phyloP scores from a whole-genome alignment of 2,888 invertebrate genomes.

The Mylabris sibirica region DNA sequence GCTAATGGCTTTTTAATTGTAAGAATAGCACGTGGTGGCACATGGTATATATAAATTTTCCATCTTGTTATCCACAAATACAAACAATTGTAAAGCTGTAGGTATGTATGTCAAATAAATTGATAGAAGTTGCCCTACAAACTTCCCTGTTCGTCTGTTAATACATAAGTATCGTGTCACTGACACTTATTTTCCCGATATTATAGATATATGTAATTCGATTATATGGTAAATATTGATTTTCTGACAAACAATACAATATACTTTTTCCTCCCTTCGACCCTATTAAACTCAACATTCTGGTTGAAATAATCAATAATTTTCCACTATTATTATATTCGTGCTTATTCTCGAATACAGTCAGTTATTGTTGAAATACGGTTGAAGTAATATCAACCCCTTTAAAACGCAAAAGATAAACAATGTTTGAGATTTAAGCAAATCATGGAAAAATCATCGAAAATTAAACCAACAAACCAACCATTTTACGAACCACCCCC shows the following conservation, averaged over 20 bases:
- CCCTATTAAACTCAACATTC: conserved; percentile 46
- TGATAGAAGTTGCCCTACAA: neutral
- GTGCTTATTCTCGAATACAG: conserved; percentile 19
- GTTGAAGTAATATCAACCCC: neutral
- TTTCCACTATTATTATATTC: conserved; percentile 33
- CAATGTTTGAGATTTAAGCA: conserved; percentile 7
- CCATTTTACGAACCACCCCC: conserved; percentile 69
- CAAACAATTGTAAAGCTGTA: neutral
- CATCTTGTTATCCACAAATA: too few relatives aligned
- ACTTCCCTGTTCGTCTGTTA: neutral
- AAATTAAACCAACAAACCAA: conserved; percentile 47
- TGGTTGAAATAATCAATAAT: conserved; percentile 54
- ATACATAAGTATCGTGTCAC: conserved; percentile 21
- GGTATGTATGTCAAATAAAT: neutral
- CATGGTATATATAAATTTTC: too few relatives aligned
- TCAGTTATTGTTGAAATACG: neutral
- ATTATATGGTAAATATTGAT: conserved; percentile 23
- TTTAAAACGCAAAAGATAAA: neutral
- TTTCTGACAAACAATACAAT: conserved; percentile 5
- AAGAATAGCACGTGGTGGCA: too few relatives aligned
- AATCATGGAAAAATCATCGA: neutral
- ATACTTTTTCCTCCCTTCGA: conserved; percentile 36
- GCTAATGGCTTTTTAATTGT: too few relatives aligned
- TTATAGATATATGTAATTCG: neutral
- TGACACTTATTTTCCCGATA: conserved; percentile 22